A percentile compares a stretch with the other conserved stretches of the same genome.
Conservation (phyloP, 2,888 invertebrate species). For the Drosophila picticornis region DNA sequence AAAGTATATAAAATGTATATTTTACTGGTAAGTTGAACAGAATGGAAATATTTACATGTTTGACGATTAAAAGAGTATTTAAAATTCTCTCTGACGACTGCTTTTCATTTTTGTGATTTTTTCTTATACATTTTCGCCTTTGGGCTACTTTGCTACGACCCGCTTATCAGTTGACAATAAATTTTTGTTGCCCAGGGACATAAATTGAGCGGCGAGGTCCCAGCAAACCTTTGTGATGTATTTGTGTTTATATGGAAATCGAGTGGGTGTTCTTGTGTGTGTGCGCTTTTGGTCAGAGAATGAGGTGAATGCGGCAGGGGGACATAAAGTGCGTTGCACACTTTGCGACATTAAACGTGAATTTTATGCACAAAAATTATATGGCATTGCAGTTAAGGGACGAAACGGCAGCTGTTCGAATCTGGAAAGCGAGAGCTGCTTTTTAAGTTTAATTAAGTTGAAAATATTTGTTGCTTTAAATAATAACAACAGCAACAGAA, state of each 20-base stretch:
- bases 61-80: conserved; percentile 60
- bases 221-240: conserved; percentile 56
- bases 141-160: conserved; percentile 70
- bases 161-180: conserved; percentile 81
- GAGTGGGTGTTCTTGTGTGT: conserved; percentile 12
- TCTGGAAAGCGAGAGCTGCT: conserved; percentile 42
- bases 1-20: not conserved
- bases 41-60: too few relatives aligned
- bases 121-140: conserved; percentile 50
- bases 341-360: conserved; percentile 79
- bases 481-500: conserved; percentile 57
- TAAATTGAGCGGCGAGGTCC: conserved; percentile 67
- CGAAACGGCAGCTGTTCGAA: conserved; percentile 60
- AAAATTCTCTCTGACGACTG: conserved; percentile 17
- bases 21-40: not conserved
- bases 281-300: conserved; percentile 12
- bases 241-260: conserved; percentile 37
- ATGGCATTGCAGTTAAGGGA: conserved; percentile 74
- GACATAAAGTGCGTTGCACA: conserved; percentile 65
- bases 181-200: conserved; percentile 78
- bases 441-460: conserved; percentile 82
- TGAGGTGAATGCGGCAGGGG: not conserved
- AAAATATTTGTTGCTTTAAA: conserved; percentile 80
- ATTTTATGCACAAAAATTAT: conserved; percentile 73
- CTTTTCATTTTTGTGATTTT: conserved; percentile 24